Conservation (phyloP, 2,888 invertebrate genomes). For the Latrodectus hesperus region DNA sequence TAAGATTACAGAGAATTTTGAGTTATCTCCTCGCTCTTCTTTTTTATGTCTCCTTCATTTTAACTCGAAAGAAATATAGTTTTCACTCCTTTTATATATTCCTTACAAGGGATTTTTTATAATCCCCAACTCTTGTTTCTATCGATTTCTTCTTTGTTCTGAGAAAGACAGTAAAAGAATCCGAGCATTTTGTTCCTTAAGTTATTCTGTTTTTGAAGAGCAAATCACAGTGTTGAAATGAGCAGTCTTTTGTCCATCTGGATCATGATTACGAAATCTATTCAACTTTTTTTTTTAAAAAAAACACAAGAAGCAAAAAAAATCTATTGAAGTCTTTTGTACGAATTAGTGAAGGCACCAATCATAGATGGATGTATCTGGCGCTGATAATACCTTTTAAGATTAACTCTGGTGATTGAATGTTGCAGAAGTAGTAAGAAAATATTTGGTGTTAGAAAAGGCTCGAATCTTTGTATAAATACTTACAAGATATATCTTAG, state of each 20-base stretch:
- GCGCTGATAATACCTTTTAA: too few relatives aligned
- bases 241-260: conserved; percentile 38
- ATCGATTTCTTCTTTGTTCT: conserved; percentile 41
- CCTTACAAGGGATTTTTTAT: conserved; percentile 20
- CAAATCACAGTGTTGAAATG: conserved; percentile 39
- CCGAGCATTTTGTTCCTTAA: conserved; percentile 35
- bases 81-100: conserved; percentile 21
- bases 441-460: too few relatives aligned
- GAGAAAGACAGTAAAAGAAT: conserved; percentile 42
- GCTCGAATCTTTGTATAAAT: too few relatives aligned
- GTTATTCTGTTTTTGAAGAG: conserved; percentile 34
- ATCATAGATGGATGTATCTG: too few relatives aligned
- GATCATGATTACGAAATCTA: conserved; percentile 36
- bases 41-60: not conserved
- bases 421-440: too few relatives aligned
- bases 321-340: too few relatives aligned
- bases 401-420: too few relatives aligned
- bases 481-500: too few relatives aligned
- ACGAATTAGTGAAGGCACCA: too few relatives aligned
- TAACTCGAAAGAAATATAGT: conserved; percentile 14
- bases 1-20: conserved; percentile 9
- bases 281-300: not conserved
- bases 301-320: too few relatives aligned
- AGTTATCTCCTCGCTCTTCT: conserved; percentile 11
- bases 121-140: conserved; percentile 28